Evolutionary conservation across 2,888 invertebrate species (phyloP).

Genomic region (Scaptomyza tumidula): DNA sequence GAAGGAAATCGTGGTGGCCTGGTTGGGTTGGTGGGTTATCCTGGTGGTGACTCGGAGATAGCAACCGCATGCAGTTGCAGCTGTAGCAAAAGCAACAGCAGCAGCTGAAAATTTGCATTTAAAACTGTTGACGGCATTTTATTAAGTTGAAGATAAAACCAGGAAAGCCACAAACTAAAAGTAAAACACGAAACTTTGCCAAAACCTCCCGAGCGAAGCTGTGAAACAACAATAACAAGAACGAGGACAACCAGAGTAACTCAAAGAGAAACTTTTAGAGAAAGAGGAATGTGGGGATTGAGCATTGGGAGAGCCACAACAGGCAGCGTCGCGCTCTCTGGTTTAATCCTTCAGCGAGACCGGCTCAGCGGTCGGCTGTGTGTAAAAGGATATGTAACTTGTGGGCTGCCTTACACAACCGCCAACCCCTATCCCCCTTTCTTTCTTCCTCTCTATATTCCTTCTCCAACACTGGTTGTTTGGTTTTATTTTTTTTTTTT

Average conservation of each 20-base stretch:
- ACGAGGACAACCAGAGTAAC: conserved; percentile 30
- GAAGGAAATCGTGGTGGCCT: not conserved
- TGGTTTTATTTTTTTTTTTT: conserved; percentile 7
- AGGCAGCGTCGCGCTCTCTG: conserved; percentile 30
- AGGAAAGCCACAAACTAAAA: conserved; percentile 80
- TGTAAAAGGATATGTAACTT: conserved; percentile 77
- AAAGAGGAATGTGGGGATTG: not conserved
- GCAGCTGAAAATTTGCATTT: conserved; percentile 77
- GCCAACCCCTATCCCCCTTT: not conserved
- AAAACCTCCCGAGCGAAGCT: conserved; percentile 74
- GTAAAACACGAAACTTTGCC: conserved; percentile 77
- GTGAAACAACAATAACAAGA: conserved; percentile 54
- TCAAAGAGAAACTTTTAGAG: conserved; percentile 36
- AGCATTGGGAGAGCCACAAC: conserved; percentile 26
- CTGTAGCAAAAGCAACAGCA: conserved; percentile 36
- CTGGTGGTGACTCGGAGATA: conserved; percentile 24
- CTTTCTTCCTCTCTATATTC: too few species aligned
- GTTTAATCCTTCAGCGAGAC: conserved; percentile 57
- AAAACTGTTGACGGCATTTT: conserved; percentile 80
- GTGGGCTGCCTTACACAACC: conserved; percentile 74
- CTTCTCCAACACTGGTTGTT: conserved; percentile 30
- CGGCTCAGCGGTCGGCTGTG: conserved; percentile 73
- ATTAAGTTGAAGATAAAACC: conserved; percentile 81
- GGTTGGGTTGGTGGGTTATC: not conserved
- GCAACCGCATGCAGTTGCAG: conserved; percentile 61